Evolutionary conservation across 2,888 invertebrate genomes (phyloP).

Genomic region (Nesidiocoris tenuis): DNA sequence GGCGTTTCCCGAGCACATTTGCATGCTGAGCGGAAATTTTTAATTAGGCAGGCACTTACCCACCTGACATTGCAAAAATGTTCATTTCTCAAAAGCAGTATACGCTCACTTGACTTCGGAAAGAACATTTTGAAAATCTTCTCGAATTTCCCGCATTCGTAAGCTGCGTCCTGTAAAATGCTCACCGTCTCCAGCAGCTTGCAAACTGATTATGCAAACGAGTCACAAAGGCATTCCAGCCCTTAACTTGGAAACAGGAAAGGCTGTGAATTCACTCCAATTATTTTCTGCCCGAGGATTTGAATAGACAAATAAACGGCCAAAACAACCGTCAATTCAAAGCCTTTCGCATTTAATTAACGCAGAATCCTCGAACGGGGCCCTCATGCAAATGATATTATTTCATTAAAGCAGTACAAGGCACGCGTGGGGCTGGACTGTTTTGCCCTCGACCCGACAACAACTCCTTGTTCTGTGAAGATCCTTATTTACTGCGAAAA

Average conservation of each 20-base stretch:
- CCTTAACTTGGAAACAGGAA: neutral
- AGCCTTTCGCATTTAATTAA: conserved; percentile 30
- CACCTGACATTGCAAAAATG: too few relatives aligned
- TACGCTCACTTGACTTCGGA: too few relatives aligned
- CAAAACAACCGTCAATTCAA: conserved; percentile 33
- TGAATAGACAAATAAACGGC: conserved; percentile 32
- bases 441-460: neutral
- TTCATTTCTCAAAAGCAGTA: too few relatives aligned
- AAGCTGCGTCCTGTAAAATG: too few relatives aligned
- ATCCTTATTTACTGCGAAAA: too few relatives aligned
- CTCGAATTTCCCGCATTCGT: too few relatives aligned
- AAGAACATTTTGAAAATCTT: too few relatives aligned
- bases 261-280: neutral
- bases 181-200: neutral
- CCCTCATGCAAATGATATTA: conserved; percentile 29
- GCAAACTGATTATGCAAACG: neutral
- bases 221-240: neutral
- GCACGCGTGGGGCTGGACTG: neutral
- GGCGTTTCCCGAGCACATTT: too few relatives aligned
- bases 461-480: too few relatives aligned
- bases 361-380: conserved; percentile 17
- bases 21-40: too few relatives aligned
- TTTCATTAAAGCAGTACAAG: conserved; percentile 30
- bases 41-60: too few relatives aligned
- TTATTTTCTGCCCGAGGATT: neutral